phyloP scores from a whole-genome alignment of 35 echinoderm and acorn worm species.

The Ophiothrix spiculata region DNA sequence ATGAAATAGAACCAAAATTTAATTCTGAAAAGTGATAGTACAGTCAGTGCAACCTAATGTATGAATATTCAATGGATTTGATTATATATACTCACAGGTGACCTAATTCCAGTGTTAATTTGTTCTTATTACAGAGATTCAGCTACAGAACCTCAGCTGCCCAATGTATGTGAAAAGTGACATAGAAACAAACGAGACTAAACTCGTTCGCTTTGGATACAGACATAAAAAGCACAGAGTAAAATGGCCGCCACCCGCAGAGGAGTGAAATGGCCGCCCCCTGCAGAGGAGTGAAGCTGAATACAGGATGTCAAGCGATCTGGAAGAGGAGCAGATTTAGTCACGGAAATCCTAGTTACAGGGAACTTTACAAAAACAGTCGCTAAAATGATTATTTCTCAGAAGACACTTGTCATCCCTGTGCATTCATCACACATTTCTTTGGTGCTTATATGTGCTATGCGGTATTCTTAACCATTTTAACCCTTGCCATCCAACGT shows the following conservation, averaged over 20 bases:
- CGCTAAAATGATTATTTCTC: no score
- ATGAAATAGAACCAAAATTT: neutral
- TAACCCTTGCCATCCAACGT: no score
- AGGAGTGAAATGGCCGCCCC: no score
- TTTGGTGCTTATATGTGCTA: no score
- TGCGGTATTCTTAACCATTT: no score
- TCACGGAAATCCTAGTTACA: no score
- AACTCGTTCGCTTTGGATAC: neutral
- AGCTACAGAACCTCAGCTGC: slow-evolving; percentile 11
- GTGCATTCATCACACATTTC: no score
- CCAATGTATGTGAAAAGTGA: slow-evolving; percentile 51
- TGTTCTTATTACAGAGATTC: slow-evolving; percentile 34
- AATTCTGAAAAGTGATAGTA: neutral
- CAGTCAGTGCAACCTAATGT: neutral
- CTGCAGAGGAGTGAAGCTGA: no score
- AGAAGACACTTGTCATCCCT: no score
- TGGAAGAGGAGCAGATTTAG: no score
- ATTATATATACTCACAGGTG: neutral
- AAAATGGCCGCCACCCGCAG: neutral
- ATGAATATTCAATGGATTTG: neutral
- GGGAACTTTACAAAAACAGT: no score
- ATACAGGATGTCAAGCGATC: no score
- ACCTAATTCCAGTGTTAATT: neutral
- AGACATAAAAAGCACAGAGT: neutral
- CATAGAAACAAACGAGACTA: neutral